These are phyloP conservation scores for Herminia tarsipennalis DNA, from an alignment of 2,888 invertebrate species.

Conservation along the genomic window DNA sequence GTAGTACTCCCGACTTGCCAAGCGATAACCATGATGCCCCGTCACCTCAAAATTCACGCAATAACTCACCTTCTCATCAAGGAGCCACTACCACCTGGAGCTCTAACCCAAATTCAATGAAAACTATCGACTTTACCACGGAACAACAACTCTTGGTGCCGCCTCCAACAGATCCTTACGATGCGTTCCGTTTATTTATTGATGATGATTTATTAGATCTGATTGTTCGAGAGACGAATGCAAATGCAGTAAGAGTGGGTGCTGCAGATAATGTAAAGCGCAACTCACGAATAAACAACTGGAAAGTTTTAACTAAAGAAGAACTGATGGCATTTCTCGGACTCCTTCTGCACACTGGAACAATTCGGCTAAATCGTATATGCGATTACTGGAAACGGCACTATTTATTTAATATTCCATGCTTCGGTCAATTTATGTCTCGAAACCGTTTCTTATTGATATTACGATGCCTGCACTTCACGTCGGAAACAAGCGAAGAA, in stretches of 20 bases:
- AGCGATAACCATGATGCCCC: background rate
- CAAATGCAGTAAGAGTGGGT: constrained; percentile 9
- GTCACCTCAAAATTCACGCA: constrained; percentile 9
- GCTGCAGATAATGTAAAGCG: constrained; percentile 15
- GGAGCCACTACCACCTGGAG: constrained; percentile 22
- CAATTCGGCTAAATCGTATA: constrained; percentile 48
- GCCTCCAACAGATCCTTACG: constrained; percentile 31
- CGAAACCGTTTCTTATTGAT: constrained; percentile 14
- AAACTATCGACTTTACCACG: constrained; percentile 15
- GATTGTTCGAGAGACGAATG: constrained; percentile 32
- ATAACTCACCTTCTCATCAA: constrained; percentile 21
- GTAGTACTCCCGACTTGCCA: constrained; percentile 11
- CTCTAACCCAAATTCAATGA: constrained; percentile 8
- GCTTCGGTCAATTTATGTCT: constrained; percentile 46
- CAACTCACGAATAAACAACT: constrained; percentile 40
- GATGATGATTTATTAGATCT: constrained; percentile 34
- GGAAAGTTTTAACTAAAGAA: constrained; percentile 39
- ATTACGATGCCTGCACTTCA: constrained; percentile 54
- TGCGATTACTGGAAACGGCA: constrained; percentile 59
- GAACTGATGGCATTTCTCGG: constrained; percentile 53
- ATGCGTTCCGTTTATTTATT: constrained; percentile 34
- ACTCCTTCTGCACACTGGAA: constrained; percentile 58
- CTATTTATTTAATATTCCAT: constrained; percentile 48
- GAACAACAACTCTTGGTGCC: constrained; percentile 25
- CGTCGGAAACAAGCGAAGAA: constrained; percentile 35